Percentiles rank a stretch among this genome's conserved stretches.
phyloP scores from a whole-genome alignment of 1,140 invertebrate species.

The Formica exsecta region DNA sequence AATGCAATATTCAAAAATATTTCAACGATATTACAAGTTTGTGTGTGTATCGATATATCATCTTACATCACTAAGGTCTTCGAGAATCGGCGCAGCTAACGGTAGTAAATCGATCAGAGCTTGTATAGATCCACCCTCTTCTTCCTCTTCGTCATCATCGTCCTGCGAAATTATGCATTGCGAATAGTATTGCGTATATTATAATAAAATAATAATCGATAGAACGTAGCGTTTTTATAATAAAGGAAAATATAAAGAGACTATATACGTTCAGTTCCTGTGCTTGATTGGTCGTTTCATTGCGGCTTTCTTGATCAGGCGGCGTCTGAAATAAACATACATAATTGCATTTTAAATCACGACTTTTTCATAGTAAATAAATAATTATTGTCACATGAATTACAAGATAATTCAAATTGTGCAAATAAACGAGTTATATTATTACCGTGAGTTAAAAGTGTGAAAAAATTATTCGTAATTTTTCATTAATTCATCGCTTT shows the following conservation, averaged over 20 bases:
- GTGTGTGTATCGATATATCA: neutral
- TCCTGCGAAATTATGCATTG: constrained; percentile 37
- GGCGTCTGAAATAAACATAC: constrained; percentile 66
- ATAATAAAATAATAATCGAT: neutral
- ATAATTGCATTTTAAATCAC: constrained; percentile 54
- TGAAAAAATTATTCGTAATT: neutral
- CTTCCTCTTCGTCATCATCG: constrained; percentile 43
- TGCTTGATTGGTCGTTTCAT: constrained; percentile 71
- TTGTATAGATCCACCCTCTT: constrained; percentile 79
- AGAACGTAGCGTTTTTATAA: constrained; percentile 6
- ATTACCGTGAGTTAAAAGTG: neutral
- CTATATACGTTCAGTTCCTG: constrained; percentile 68
- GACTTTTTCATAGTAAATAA: neutral
- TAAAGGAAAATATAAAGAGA: neutral
- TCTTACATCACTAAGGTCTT: constrained; percentile 84
- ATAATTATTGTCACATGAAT: neutral
- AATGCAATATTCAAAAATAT: neutral
- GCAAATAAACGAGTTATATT: neutral
- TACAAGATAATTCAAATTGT: neutral
- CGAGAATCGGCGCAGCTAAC: constrained; percentile 80
- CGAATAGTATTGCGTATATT: constrained; percentile 30
- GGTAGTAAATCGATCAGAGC: constrained; percentile 80
- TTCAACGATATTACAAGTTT: constrained; percentile 11
- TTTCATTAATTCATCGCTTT: neutral
- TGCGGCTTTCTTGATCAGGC: constrained; percentile 65